Evolutionary conservation across 2,113 vertebrate genomes (phyloP), one percentile per base, ranked within the genome.

Genomic region (Puffinus mauretanicus): DNA sequence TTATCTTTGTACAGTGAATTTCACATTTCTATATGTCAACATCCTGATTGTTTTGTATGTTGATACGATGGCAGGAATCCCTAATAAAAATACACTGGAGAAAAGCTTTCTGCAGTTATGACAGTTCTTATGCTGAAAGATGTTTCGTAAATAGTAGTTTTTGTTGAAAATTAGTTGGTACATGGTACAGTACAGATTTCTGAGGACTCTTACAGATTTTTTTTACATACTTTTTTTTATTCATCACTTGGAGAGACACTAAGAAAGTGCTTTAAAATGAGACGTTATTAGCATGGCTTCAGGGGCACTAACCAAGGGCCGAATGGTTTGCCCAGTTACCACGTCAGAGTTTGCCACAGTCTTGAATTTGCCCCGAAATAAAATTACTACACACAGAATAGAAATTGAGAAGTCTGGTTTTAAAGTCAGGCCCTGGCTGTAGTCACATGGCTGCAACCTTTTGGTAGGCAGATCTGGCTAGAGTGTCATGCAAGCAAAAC

Each of bases 1-100:
- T 99, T 99, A 99, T 98, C 98, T 99, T 99, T 99, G 99, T 99
- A 99, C 98, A 98, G 98, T 99, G 98, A 98, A 98, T 98, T 99
- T 98, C 98, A 98, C 98, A 97, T 99, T 99, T 99, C 97, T 99
- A 98, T 99, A 98, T 99, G 99, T 99, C 98, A 98, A 98, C 97
- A 98, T 98, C 98, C 97, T 98, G 97, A 98, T 99, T 99, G 99
- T 99, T 99, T 99, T 99, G 98, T 99, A 99, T 99, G 98, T 99
- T 99, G 98, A 98, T 99, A 99, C 98, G 98, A 98, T 99, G 98
- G 98, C 98, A 99, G 99, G 98, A 98, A 98, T 98, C 98, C 98
- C 98, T 98, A 98, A 98, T 98, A 98, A 98, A 98, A 98, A 96
- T 93, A 97, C 75, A 97, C 92, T 98, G 97, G 96, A 97, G 97